phyloP scores from a whole-genome alignment of 1,140 invertebrate species.

The Drosophila pectinifera region DNA sequence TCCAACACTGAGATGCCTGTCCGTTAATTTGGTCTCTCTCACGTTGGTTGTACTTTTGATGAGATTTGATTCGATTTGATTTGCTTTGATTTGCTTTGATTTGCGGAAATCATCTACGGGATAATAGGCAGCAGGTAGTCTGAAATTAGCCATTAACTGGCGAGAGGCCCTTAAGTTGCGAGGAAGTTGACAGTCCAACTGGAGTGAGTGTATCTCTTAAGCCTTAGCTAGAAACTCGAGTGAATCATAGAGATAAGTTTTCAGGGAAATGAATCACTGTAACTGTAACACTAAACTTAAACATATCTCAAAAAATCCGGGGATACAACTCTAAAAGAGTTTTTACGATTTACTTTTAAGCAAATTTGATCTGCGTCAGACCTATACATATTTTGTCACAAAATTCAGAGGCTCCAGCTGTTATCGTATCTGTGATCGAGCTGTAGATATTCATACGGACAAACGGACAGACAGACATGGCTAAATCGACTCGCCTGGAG shows the following conservation, averaged over 20 bases:
- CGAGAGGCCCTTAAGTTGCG: background rate
- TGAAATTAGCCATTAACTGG: conserved; percentile 26
- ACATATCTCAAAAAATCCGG: background rate
- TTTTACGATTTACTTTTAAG: too few species aligned
- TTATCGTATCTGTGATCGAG: too few species aligned
- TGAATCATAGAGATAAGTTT: background rate
- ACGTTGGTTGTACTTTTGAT: conserved; percentile 62
- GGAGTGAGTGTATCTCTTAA: background rate
- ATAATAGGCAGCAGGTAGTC: background rate
- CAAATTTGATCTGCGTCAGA: too few species aligned
- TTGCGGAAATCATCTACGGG: conserved; percentile 69
- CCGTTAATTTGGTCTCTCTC: conserved; percentile 66
- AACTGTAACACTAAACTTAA: background rate
- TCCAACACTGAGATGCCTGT: conserved; percentile 15
- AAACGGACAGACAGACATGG: too few species aligned
- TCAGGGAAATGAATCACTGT: background rate
- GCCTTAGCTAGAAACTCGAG: background rate
- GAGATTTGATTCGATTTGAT: conserved; percentile 67
- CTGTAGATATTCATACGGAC: too few species aligned
- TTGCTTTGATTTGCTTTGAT: conserved; percentile 72
- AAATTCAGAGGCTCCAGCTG: too few species aligned
- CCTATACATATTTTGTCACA: too few species aligned
- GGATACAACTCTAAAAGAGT: too few species aligned
- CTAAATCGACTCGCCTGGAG: too few species aligned
- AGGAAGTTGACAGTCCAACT: conserved; percentile 1